Base-by-base conservation (phyloP, 2,797 vertebrate genomes). In the Odontamblyopus lacepedii region DNA sequence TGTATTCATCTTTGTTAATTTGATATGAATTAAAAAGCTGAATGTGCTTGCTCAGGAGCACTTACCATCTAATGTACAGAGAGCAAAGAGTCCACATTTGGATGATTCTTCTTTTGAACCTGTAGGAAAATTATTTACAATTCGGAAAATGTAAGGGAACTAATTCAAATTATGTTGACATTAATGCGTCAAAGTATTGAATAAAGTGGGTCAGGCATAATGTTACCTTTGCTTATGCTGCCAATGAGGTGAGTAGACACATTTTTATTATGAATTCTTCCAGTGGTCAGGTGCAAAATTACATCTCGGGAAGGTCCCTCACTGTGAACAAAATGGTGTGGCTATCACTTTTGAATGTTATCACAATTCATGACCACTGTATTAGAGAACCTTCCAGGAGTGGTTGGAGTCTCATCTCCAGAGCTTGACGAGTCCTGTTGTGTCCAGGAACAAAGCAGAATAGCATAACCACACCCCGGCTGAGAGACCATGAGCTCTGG, bases 211-310 rank as follows among this genome's bases (percentile, higher is more conserved):
- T 27, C n/a, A 2, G 19, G 23, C 8, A 53, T 59, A 30, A 48
- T 59, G 30, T 6, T 83, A 98, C 97, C 96, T 95, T 94, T 94
- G 76, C 92, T 94, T 75, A 99, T 98, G 93, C 95, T 98, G 66
- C 97, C 98, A 16, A 99, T 96, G 0, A 99, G 94, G 74, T 98
- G 98, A 71, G 98, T 99, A 64, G 97, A 99, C 60, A 99, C 96
- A 0, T 99, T 99, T 89, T 99, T 98, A 90, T 99, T 99, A 92
- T 99, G 98, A 81, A 97, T 99, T 72, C 97, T 94, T 67, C 97
- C 97, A 0, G 95, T 97, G 0, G 97, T 98, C 70, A 98, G 94
- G 80, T 96, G 97, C 12, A 97, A 93, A 82, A 96, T 85, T 1
- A 99, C 90, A 5, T 99, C 97, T 80, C 95, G 92, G 48, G 93